phyloP scores from a whole-genome alignment of 2,113 vertebrate genomes.

The Neolamprologus sp. region DNA sequence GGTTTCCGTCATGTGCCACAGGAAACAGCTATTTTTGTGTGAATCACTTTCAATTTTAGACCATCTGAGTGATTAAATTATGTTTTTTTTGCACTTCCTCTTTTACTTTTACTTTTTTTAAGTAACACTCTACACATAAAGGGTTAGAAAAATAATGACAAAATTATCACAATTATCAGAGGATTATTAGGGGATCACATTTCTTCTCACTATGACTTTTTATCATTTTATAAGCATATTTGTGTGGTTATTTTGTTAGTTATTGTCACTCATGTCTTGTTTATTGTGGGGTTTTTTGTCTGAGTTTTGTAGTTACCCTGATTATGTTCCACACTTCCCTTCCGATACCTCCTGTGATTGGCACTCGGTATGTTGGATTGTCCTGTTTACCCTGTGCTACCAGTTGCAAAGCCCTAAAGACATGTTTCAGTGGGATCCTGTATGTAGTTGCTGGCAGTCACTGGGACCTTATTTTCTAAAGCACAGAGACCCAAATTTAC shows the following conservation, averaged over 20 bases:
- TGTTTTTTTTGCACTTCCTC: rapidly evolving
- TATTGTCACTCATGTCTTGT: rapidly evolving
- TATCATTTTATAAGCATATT: not conserved
- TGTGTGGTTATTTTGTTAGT: not conserved
- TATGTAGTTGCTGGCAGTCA: not conserved
- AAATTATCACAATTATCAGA: not conserved
- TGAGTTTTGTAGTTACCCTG: not conserved
- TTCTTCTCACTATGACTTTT: not conserved
- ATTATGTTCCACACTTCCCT: not conserved
- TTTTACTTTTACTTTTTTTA: not conserved
- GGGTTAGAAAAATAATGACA: rapidly evolving
- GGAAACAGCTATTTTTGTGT: not conserved
- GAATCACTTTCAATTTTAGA: not conserved
- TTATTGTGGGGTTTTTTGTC: rapidly evolving
- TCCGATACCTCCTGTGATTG: not conserved
- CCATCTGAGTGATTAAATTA: not conserved
- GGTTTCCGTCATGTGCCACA: not conserved
- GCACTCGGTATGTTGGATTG: rapidly evolving
- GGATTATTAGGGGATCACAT: not conserved
- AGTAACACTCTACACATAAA: not conserved
- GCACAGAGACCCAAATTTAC: not conserved
- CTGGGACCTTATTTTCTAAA: not conserved
- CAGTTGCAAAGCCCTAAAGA: not conserved
- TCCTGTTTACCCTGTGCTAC: not conserved
- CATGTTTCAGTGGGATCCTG: not conserved